phyloP scores from a whole-genome alignment of 2,888 invertebrate genomes.

The Caenorhabditis sp. region DNA sequence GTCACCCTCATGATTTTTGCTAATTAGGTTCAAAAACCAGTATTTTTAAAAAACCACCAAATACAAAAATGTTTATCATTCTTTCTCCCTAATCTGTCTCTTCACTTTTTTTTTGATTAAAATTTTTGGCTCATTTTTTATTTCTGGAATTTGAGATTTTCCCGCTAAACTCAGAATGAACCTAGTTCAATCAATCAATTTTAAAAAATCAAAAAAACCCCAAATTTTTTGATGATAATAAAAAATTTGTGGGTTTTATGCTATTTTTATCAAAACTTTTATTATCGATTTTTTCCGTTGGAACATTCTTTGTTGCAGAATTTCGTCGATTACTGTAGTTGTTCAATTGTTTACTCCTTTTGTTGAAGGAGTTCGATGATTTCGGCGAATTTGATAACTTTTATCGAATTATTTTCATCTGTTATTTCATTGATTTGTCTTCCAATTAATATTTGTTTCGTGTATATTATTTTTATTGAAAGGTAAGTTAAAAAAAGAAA shows the following conservation, averaged over 20 bases:
- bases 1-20: too few relatives aligned
- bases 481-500: slow-evolving; percentile 16
- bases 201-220: too few relatives aligned
- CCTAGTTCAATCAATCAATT: too few relatives aligned
- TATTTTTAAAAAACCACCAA: too few relatives aligned
- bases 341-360: neutral
- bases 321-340: neutral
- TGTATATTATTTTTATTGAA: slow-evolving; percentile 46
- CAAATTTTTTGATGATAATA: too few relatives aligned
- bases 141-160: too few relatives aligned
- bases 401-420: slow-evolving; percentile 50
- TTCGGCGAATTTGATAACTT: slow-evolving; percentile 5
- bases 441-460: slow-evolving; percentile 55
- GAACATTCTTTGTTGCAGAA: neutral
- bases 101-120: too few relatives aligned
- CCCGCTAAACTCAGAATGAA: too few relatives aligned
- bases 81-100: too few relatives aligned
- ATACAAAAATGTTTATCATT: too few relatives aligned
- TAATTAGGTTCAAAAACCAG: too few relatives aligned
- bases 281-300: neutral
- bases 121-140: too few relatives aligned
- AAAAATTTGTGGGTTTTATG: neutral
- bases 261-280: neutral
- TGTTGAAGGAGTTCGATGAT: neutral
- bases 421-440: slow-evolving; percentile 48